Percentiles rank a stretch among this genome's conserved stretches.
These are phyloP conservation scores for Rhagologus leucostigma DNA, from an alignment of 2,113 vertebrate genomes.

Conservation along the genomic window DNA sequence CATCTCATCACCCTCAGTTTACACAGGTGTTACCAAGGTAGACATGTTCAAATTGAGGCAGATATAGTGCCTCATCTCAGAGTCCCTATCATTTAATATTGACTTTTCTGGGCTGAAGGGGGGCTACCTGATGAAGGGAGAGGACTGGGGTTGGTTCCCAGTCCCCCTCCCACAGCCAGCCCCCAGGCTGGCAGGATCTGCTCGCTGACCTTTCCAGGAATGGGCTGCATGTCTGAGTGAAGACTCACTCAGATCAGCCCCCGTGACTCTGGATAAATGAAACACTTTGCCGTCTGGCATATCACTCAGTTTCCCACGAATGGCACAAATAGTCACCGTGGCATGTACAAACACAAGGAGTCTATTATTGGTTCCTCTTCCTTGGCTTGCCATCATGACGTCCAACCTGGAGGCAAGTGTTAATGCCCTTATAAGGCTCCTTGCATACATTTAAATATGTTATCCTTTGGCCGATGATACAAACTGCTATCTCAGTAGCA, in stretches of 20 bases:
- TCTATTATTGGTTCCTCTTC: slow-evolving; percentile 73
- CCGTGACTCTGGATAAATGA: slow-evolving; percentile 64
- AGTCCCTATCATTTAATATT: too few species aligned
- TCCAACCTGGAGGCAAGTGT: slow-evolving; percentile 75
- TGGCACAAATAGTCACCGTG: slow-evolving; percentile 56
- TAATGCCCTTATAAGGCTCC: slow-evolving; percentile 78
- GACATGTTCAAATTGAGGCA: neutral
- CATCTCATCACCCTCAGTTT: neutral
- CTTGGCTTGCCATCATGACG: slow-evolving; percentile 75
- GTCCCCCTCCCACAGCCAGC: neutral
- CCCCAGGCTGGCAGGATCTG: slow-evolving; percentile 4
- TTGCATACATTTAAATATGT: slow-evolving; percentile 71
- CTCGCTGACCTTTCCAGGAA: slow-evolving; percentile 38
- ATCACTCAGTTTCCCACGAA: slow-evolving; percentile 63
- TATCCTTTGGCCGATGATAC: slow-evolving; percentile 75
- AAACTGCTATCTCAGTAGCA: slow-evolving; percentile 77
- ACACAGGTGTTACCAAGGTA: neutral
- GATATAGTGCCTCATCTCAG: neutral
- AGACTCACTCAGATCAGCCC: slow-evolving; percentile 19
- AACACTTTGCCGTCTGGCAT: slow-evolving; percentile 74
- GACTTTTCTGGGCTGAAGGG: neutral
- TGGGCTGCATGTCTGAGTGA: neutral
- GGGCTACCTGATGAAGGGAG: neutral
- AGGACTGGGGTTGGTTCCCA: neutral
- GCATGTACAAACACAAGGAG: slow-evolving; percentile 65